Percentiles rank a stretch among this genome's conserved stretches.
These are phyloP conservation scores for Neoarius graeffei DNA, from an alignment of 2,113 vertebrate genomes.

Conservation along the genomic window DNA sequence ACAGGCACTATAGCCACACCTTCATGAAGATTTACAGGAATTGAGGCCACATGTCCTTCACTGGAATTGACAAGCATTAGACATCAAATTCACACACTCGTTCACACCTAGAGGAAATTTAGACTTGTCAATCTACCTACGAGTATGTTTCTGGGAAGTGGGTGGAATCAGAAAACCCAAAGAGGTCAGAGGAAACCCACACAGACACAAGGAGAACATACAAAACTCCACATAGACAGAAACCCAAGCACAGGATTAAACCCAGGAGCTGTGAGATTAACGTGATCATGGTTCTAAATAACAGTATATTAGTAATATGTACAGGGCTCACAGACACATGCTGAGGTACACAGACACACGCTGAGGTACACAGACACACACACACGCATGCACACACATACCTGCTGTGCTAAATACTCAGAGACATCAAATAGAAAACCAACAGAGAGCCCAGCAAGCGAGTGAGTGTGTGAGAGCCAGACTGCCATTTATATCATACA, in stretches of 20 bases:
- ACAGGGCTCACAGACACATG: conserved; percentile 30
- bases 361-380: conserved; percentile 25
- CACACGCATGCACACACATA: conserved; percentile 43
- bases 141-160: neutral
- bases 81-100: neutral
- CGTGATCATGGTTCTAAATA: conserved; percentile 2
- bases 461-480: conserved; percentile 10
- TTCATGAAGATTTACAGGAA: neutral
- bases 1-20: neutral
- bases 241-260: neutral
- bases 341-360: conserved; percentile 30
- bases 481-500: conserved; percentile 18
- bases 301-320: neutral
- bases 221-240: neutral
- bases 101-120: neutral
- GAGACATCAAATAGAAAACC: conserved; percentile 46
- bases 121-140: neutral
- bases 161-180: neutral
- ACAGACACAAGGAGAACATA: neutral
- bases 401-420: conserved; percentile 52
- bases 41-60: neutral
- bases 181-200: neutral
- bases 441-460: conserved; percentile 20
- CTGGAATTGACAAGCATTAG: neutral
- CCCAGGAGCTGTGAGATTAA: conserved; percentile 9